Conservation (phyloP, 2,888 invertebrate species). For the Eudasyphora cyanicolor region DNA sequence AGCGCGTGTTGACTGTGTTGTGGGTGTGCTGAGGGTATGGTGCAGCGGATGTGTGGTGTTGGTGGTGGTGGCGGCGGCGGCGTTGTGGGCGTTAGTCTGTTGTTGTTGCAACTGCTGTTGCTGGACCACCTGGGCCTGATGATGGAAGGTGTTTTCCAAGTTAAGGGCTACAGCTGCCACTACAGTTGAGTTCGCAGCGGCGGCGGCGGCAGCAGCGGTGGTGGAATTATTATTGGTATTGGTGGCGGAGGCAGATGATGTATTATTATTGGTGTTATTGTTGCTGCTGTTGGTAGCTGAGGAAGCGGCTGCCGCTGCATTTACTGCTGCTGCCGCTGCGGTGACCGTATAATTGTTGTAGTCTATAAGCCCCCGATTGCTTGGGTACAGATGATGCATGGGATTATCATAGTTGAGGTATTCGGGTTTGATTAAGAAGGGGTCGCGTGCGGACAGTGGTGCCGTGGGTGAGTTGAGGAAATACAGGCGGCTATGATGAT, state of each 20-base stretch:
- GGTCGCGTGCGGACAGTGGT: constrained; percentile 74
- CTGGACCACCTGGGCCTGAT: constrained; percentile 66
- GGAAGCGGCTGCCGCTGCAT: constrained; percentile 65
- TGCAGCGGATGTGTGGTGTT: constrained; percentile 73
- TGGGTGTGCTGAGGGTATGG: constrained; percentile 73
- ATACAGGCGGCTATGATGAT: constrained; percentile 77
- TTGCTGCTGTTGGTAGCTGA: constrained; percentile 57
- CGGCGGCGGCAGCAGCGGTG: constrained; percentile 71
- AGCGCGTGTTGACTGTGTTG: constrained; percentile 72
- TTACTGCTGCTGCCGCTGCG: constrained; percentile 71
- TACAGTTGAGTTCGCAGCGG: constrained; percentile 68
- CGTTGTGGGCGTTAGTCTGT: constrained; percentile 53
- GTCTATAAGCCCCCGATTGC: constrained; percentile 76
- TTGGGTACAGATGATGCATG: constrained; percentile 77
- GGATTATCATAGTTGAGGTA: constrained; percentile 78
- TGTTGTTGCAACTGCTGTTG: constrained; percentile 68
- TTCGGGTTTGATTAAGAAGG: constrained; percentile 77
- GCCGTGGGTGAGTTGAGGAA: constrained; percentile 77
- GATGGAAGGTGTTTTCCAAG: constrained; percentile 70
- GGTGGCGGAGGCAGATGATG: constrained; percentile 65
- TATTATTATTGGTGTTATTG: constrained; percentile 66
- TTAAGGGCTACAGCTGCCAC: constrained; percentile 68
- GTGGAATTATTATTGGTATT: constrained; percentile 65
- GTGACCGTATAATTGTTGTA: constrained; percentile 74
- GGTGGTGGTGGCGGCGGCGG: constrained; percentile 52